A percentile compares a stretch with the other conserved stretches of the same genome.
Conservation (phyloP, 2,888 invertebrate species). For the Eristalinus sepulchralis region DNA sequence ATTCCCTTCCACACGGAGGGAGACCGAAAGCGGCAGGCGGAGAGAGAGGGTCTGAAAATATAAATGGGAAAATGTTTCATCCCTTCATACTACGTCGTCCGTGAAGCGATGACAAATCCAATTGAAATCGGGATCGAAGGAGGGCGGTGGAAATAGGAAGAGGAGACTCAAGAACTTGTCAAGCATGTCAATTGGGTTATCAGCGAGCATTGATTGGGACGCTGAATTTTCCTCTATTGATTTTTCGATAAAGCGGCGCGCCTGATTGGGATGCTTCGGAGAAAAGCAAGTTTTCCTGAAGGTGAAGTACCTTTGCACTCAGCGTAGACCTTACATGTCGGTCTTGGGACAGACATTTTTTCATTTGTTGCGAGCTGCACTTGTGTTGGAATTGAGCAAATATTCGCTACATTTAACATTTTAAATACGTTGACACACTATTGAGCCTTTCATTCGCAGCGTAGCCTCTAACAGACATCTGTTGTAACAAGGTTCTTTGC, state of each 20-base stretch:
- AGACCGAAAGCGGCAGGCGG: not conserved
- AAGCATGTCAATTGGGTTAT: conserved; percentile 40
- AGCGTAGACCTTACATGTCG: no score
- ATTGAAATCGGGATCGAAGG: conserved; percentile 1
- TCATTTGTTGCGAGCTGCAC: no score
- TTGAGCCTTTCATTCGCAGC: no score
- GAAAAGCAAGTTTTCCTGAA: not conserved
- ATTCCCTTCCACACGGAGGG: not conserved
- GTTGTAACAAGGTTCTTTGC: no score
- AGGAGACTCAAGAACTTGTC: conserved; percentile 30
- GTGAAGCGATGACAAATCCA: conserved; percentile 3
- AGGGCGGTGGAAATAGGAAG: not conserved
- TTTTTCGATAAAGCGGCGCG: not conserved
- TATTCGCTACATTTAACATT: no score
- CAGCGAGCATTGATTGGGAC: conserved; percentile 19
- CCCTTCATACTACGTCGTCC: not conserved
- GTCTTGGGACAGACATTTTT: no score
- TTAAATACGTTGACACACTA: no score
- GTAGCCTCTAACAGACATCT: no score
- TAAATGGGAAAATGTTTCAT: conserved; percentile 15
- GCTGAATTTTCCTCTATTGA: conserved; percentile 6
- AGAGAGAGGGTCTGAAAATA: conserved; percentile 1
- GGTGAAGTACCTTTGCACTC: not conserved
- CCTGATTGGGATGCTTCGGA: not conserved
- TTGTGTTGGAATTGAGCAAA: no score